Percentiles rank a stretch among this genome's conserved stretches.
phyloP scores from a whole-genome alignment of 2,797 vertebrate genomes.

The Danio kyathit region DNA sequence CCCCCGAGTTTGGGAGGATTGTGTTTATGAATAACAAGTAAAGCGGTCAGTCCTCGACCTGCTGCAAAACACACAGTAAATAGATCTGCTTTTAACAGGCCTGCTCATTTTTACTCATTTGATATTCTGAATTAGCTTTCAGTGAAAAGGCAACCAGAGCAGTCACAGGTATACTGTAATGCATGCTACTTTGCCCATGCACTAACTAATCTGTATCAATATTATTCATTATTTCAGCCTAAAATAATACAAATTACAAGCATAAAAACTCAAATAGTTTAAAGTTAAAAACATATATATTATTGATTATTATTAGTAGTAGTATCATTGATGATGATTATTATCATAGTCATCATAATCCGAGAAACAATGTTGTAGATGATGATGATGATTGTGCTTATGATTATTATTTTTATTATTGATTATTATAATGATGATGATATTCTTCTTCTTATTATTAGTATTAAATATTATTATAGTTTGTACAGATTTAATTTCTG shows the following conservation, averaged over 20 bases:
- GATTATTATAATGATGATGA: too few relatives aligned
- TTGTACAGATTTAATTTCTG: too few relatives aligned
- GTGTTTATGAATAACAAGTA: slow-evolving; percentile 76
- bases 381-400: too few relatives aligned
- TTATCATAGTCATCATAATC: too few relatives aligned
- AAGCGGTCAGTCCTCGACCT: slow-evolving; percentile 78
- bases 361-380: too few relatives aligned
- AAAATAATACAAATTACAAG: background rate
- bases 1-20: slow-evolving; percentile 61
- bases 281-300: background rate
- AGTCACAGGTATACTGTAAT: background rate
- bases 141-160: slow-evolving; percentile 21
- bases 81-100: slow-evolving; percentile 74
- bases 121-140: slow-evolving; percentile 67
- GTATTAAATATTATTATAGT: too few relatives aligned
- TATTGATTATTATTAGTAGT: too few relatives aligned
- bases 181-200: background rate
- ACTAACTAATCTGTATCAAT: background rate
- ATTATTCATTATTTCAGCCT: background rate
- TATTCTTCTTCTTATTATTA: too few relatives aligned
- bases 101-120: slow-evolving; percentile 74
- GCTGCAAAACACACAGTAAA: slow-evolving; percentile 71
- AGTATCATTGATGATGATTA: too few relatives aligned
- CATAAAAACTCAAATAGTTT: background rate
- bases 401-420: too few relatives aligned